Base-by-base conservation (phyloP, 2,888 invertebrate genomes). In the Eudasyphora cyanicolor region DNA sequence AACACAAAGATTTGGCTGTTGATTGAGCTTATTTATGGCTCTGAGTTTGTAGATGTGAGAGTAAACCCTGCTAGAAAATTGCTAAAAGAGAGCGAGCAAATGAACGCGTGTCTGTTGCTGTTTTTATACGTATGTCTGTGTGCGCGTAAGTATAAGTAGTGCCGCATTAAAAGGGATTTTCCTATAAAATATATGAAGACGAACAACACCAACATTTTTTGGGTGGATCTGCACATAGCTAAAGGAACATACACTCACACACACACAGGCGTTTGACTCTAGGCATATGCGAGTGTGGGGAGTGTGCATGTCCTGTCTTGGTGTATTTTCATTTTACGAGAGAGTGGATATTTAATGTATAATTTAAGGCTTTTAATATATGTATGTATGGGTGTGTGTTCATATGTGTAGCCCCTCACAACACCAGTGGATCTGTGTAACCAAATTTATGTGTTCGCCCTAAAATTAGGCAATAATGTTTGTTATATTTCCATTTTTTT, bases 21-120 rank as follows among this genome's bases (percentile, higher is more conserved):
- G 62, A 77, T 83, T 83, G 49, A 74, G 77, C 79, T 80, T 73
- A 76, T 79, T 82, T 79, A 69, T 74, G 24, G 74, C 21, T 27
- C 27, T 14, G 27, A 42, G 35, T 29, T 17, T n/a, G 14, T 29
- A 5, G n/a, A 29, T 29, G 29, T 29, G n/a, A n/a, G n/a, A n/a
- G 60, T 5, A 21, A 54, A 21, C 49, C n/a, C 49, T 8, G 45
- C 5, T 6, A 45, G n/a, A n/a, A 14, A 45, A 12, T 45, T 5
- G 8, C 45, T 14, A 19, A 14, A 27, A 60, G 29, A 60, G 29
- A 24, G 24, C 14, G 24, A 42, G 42, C 24, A 57, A 8, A 5
- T 19, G 51, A 2, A 10, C 32, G 6, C 3, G 32, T 21, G 29
- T 60, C 60, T 62, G 62, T 32, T 1, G n/a, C 21, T 54, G n/a